A percentile compares a stretch with the other conserved stretches of the same genome.
phyloP scores from a whole-genome alignment of 2,113 vertebrate species.

The Thymallus thymallus region DNA sequence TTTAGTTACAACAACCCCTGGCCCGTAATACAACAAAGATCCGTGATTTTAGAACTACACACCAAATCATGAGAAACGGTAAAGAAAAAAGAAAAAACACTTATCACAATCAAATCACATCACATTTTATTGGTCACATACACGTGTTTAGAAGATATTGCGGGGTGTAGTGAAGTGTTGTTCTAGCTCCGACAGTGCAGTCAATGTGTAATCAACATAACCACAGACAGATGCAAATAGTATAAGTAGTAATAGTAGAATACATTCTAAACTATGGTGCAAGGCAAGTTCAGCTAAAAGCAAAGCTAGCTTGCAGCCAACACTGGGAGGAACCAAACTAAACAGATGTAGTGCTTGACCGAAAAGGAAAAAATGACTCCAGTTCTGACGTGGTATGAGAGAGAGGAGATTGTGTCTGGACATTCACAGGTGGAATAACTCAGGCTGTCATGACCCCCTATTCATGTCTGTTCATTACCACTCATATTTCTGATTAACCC shows the following conservation, averaged over 20 bases:
- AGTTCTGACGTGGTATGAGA: neutral
- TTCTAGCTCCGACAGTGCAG: no score
- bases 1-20: constrained; percentile 61
- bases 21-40: constrained; percentile 41
- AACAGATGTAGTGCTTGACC: constrained; percentile 2
- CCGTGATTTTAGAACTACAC: constrained; percentile 52
- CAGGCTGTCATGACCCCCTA: constrained; percentile 14
- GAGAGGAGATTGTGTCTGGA: neutral
- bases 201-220: constrained; percentile 59
- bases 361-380: no score
- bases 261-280: neutral
- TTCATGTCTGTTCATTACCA: constrained; percentile 54
- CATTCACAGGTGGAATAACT: constrained; percentile 30
- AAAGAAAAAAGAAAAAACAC: neutral
- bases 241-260: constrained; percentile 39
- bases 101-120: no score
- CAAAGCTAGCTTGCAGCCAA: neutral
- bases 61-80: constrained; percentile 61
- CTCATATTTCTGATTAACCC: constrained; percentile 43
- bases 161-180: no score
- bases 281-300: neutral
- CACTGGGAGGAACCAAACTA: neutral
- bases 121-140: no score
- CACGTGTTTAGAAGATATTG: no score
- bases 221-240: constrained; percentile 37